phyloP scores from a whole-genome alignment of 2,113 vertebrate species.

The Oryzias celebensis region DNA sequence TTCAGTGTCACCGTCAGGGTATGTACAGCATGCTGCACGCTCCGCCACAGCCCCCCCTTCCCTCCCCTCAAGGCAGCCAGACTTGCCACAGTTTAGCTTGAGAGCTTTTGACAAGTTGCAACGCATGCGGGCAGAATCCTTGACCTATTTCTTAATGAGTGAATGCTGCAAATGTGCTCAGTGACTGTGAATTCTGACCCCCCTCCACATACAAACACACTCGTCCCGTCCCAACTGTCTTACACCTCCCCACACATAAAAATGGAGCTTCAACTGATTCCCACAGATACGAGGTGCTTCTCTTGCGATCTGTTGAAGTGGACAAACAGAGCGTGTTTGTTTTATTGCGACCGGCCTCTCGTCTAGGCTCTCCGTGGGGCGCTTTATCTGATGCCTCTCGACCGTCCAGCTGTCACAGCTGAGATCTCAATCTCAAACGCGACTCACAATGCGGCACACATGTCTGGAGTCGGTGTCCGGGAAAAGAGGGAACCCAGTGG shows the following conservation, averaged over 20 bases:
- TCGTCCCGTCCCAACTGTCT: slow-evolving; percentile 57
- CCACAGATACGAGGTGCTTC: slow-evolving; percentile 41
- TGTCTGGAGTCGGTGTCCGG: slow-evolving; percentile 20
- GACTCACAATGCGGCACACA: slow-evolving; percentile 45
- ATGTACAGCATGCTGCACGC: slow-evolving; percentile 13
- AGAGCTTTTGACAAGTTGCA: slow-evolving; percentile 82
- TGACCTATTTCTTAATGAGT: slow-evolving; percentile 85
- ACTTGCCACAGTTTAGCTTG: slow-evolving; percentile 75
- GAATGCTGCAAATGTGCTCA: slow-evolving; percentile 68
- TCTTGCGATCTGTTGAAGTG: slow-evolving; percentile 44
- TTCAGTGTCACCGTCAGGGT: slow-evolving; percentile 51
- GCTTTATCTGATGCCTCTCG: slow-evolving; percentile 72
- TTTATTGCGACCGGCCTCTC: slow-evolving; percentile 64
- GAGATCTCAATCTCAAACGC: slow-evolving; percentile 69
- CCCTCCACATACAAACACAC: slow-evolving; percentile 7
- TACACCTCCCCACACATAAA: slow-evolving; percentile 43
- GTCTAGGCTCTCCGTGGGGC: slow-evolving; percentile 48
- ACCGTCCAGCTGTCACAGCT: slow-evolving; percentile 79
- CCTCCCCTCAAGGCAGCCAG: slow-evolving; percentile 60
- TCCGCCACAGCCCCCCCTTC: slow-evolving; percentile 21
- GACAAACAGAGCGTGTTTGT: slow-evolving; percentile 68
- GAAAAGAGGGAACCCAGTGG: slow-evolving; percentile 26
- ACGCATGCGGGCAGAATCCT: slow-evolving; percentile 78
- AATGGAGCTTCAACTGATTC: slow-evolving; percentile 53
- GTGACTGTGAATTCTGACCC: slow-evolving; percentile 53